Percentiles rank a stretch among this genome's conserved stretches.
These are phyloP conservation scores for Seira sanloemensis DNA, from an alignment of 2,888 invertebrate species.

Conservation along the genomic window DNA sequence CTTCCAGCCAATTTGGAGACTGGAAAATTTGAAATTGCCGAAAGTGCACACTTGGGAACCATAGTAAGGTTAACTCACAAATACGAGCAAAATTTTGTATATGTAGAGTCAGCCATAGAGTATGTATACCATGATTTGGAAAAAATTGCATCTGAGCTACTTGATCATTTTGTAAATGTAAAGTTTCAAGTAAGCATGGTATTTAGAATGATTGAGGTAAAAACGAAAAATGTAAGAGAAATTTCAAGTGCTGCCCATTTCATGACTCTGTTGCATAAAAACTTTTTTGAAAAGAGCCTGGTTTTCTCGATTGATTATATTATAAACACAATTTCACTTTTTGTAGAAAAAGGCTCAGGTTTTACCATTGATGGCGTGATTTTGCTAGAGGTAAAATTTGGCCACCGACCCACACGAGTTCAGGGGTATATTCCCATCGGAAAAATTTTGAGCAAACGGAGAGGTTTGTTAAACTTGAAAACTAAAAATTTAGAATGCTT, in stretches of 20 bases:
- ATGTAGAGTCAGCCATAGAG: not conserved
- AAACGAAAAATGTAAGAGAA: not conserved
- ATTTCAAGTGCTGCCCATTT: not conserved
- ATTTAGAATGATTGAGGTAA: not conserved
- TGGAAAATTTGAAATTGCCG: not conserved
- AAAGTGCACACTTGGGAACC: not conserved
- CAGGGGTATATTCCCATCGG: not conserved
- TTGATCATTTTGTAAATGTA: not conserved
- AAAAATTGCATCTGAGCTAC: not conserved
- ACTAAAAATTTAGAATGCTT: not conserved
- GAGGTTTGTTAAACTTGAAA: not conserved
- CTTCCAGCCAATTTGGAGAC: not conserved
- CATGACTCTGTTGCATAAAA: not conserved
- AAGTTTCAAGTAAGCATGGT: not conserved
- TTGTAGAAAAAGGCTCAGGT: not conserved
- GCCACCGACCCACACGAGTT: not conserved
- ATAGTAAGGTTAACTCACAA: not conserved
- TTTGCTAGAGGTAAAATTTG: not conserved
- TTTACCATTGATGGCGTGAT: constrained; percentile 3
- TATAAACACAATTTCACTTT: not conserved
- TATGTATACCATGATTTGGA: not conserved
- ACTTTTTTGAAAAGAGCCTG: not conserved
- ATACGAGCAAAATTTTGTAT: not conserved
- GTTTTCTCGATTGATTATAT: not conserved
- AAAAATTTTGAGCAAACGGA: not conserved